Evolutionary conservation across 53 echinoderm and acorn worm species (phyloP), one percentile per base, ranked within the genome.

Genomic region (Echinometra lucunter): DNA sequence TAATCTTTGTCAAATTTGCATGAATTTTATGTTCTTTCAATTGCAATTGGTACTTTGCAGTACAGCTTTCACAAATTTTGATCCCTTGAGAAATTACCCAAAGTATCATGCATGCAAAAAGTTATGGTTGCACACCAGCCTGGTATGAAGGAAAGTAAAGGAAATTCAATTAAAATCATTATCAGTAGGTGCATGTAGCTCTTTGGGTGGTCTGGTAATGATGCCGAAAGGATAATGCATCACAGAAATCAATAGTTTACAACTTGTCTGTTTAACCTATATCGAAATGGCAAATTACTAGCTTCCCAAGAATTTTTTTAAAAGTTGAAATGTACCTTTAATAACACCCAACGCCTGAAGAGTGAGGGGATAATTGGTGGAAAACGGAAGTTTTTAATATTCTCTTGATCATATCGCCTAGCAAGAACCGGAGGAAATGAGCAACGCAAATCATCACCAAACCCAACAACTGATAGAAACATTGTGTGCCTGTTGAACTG

Each of bases 341-440:
- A 78, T 40, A 40, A 78, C 23, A 72, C 13, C 13, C 30, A 34
- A 21, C 42, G 10, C 34, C 34, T 69, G 34, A 10, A 34, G 78
- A 38, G 78, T 32, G 78, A 78, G 78, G 35, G 1, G 78, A 78
- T 78, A 78, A 78, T 40, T 78, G 78, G 19, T 40, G 0, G 38
- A 78, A 78, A 78, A 78, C 78, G 78, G 78, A 78, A 40, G 78
- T 17, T 78, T 78, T 78, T 72, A 72, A 4, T 7, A 3, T 42
- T 78, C 78, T 42, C 78, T 38, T 38, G 78, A 19, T 40, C 4
- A 42, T 7, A 18, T 23, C 19, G n/a, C n/a, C 3, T 21, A 32
- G 32, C 12, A 5, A 78, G 78, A 78, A 42, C 11, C 5, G 21
- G 78, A 78, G 78, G 78, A 78, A 78, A 78, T 78, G 78, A 78